Base-by-base conservation (phyloP, 2,113 vertebrate species). In the Ptychochromis oligacanthus region DNA sequence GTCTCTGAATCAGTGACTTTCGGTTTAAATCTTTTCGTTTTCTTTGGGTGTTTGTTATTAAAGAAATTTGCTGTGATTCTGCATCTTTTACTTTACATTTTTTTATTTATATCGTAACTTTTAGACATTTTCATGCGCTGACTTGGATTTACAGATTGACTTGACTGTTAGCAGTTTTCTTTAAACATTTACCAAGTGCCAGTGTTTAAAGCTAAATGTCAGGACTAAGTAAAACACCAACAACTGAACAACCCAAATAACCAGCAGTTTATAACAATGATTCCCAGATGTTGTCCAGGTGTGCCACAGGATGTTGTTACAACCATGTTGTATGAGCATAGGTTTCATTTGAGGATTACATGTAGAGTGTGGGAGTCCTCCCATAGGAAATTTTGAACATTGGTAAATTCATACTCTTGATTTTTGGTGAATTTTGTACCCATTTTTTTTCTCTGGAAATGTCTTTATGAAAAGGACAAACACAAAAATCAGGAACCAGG, bases 151-250 rank as follows among this genome's bases (percentile, higher is more conserved):
- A 1, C 11, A 22, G 22, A 70, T 17, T 22, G n/a, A n/a, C 26
- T 70, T 70, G 40, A 49, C 9, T 49, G 24, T 28, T 17, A 17
- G 0, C 1, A 2, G 10, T 13, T 43, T 43, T 13, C 5, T 28
- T 70, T 31, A 20, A 72, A 52, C 65, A 52, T 12, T 52, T 11
- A 17, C 18, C 40, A 13, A 49, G 43, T 70, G 24, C 28, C 0
- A 49, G 49, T 70, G 52, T 0, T n/a, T 11, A 0, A 9, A 28
- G 43, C 49, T 72, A 4, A n/a, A 52, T 28, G 7, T 46, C 26
- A 70, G 24, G 17, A 49, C 15, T 3, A 13, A 67, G 38, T 67
- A 67, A 46, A 11, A 1, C 0, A 40, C n/a, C n/a, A 22, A 64
- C 0, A 20, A 5, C 61, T 40, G 34, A 7, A 0, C 2, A 24